Evolutionary conservation across 2,113 vertebrate genomes (phyloP).

Genomic region (Mormyrus iriodes): DNA sequence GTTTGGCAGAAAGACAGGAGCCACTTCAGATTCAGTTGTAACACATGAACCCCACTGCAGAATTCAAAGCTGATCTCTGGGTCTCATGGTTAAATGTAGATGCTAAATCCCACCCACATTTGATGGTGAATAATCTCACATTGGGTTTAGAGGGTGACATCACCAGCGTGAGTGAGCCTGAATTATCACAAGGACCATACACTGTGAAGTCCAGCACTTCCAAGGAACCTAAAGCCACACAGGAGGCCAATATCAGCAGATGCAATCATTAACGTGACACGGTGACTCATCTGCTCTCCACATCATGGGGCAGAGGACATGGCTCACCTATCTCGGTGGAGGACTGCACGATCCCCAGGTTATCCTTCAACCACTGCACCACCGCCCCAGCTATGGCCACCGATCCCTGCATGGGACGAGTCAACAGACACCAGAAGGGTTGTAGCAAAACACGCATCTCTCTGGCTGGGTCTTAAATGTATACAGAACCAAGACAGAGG

Average conservation of each 20-base stretch:
- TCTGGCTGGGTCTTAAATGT: neutral
- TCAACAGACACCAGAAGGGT: neutral
- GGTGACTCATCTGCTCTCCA: neutral
- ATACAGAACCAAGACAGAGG: neutral
- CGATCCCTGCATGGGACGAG: constrained; percentile 70
- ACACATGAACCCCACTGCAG: neutral
- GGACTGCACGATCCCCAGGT: constrained; percentile 80
- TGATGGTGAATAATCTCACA: neutral
- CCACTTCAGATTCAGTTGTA: neutral
- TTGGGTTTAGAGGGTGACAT: neutral
- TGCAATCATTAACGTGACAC: neutral
- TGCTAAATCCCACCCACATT: neutral
- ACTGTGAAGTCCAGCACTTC: neutral
- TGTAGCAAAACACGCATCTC: neutral
- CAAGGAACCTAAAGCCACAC: neutral
- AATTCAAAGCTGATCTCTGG: neutral
- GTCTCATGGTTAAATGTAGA: neutral
- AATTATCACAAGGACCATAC: neutral
- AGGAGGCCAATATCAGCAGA: neutral
- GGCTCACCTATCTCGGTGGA: constrained; percentile 79
- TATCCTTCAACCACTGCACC: constrained; percentile 91
- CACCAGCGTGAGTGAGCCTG: neutral
- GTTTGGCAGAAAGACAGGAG: neutral
- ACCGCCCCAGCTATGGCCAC: constrained; percentile 94
- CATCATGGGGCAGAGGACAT: neutral